phyloP scores from a whole-genome alignment of 2,888 invertebrate species.

The Dromius quadrimaculatus region DNA sequence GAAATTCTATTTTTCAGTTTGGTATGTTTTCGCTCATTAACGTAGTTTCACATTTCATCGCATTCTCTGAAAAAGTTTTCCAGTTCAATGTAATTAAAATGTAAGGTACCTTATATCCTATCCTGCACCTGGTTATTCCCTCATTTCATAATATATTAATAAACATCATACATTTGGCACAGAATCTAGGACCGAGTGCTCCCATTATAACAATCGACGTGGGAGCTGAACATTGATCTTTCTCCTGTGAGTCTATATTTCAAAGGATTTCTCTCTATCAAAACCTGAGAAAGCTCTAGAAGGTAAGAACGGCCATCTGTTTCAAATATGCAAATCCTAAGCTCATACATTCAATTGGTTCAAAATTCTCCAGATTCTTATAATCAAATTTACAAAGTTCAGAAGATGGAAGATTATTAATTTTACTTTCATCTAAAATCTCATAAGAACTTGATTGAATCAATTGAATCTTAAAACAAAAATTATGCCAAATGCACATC shows the following conservation, averaged over 20 bases:
- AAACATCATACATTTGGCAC: too few relatives aligned
- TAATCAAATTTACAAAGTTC: constrained; percentile 1
- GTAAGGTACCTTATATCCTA: too few relatives aligned
- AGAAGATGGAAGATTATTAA: not conserved
- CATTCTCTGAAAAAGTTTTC: too few relatives aligned
- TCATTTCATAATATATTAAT: too few relatives aligned
- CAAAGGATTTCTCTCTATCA: not conserved
- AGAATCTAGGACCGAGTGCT: too few relatives aligned
- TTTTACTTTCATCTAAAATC: not conserved
- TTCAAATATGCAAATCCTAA: not conserved
- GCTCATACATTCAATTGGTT: not conserved
- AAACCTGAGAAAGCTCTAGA: not conserved
- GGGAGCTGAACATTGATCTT: too few relatives aligned
- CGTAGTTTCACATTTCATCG: too few relatives aligned
- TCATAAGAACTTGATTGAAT: not conserved
- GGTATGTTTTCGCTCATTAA: too few relatives aligned
- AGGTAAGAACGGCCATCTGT: not conserved
- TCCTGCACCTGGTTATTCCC: too few relatives aligned
- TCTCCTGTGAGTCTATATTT: not conserved
- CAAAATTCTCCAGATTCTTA: not conserved
- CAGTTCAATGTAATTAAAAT: too few relatives aligned
- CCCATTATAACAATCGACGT: too few relatives aligned
- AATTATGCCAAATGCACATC: constrained; percentile 30
- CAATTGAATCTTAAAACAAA: constrained; percentile 15
- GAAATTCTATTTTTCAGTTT: too few relatives aligned